Base-by-base conservation (phyloP, 2,888 invertebrate genomes). In the Yponomeuta sedellus region DNA sequence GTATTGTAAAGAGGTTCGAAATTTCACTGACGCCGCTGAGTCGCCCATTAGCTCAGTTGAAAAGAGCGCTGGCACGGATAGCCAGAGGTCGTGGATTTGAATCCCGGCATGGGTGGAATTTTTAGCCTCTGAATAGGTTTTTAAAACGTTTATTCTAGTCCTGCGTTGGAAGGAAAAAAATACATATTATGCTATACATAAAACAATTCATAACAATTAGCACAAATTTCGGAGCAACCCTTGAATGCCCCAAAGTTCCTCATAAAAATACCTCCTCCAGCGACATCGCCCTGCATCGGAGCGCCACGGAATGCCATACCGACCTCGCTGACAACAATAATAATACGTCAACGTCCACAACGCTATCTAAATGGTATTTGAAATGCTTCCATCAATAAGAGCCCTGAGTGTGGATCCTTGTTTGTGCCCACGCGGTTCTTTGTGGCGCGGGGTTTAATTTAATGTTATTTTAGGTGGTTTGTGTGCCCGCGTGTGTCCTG, bases 351-450 rank as follows among this genome's bases (percentile, higher is more conserved):
- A 82, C 82, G 89, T 83, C 44, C 90, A 85, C 71, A 70, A 68
- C 77, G 77, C 82, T 91, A 91, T 91, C 91, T 90, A 88, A 91
- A 91, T 82, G 87, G 83, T 80, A 81, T 87, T 86, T 88, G 89
- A 87, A 87, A 88, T 82, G 87, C 85, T 85, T 89, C 90, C 89
- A 90, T 91, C 91, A 91, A 89, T 88, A 88, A 83, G 78, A 71
- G 74, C 12, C 73, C 76, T 79, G 83, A 88, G 87, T 88, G 89
- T 83, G 80, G 78, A 85, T 83, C 85, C 79, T 75, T 86, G 88
- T 88, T 52, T 75, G 76, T 71, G 73, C 75, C 75, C 79, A 69
- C 69, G 69, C 44, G 44, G 44, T 12, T 52, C 44, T 52, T 52
- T 52, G 44, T 52, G 16, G 44, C 44, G 44, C 44, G 44, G 16